Base-by-base conservation (phyloP, 1,140 invertebrate species). In the Cheumatopsyche charites region DNA sequence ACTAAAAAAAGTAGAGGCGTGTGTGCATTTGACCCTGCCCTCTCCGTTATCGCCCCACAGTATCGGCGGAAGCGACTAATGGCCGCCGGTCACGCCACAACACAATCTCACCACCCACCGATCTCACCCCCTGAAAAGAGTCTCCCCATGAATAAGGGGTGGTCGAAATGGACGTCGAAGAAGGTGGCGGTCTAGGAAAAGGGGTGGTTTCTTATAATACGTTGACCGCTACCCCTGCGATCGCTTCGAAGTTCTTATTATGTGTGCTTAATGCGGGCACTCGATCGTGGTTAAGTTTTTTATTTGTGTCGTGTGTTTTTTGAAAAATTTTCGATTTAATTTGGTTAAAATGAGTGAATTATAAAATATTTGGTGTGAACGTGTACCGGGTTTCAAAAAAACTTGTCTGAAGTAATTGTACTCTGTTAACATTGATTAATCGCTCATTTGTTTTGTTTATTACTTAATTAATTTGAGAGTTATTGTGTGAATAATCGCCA, bases 41-140 rank as follows among this genome's bases (percentile, higher is more conserved):
- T 21, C 63, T 26, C 19, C 66, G 47, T 68, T 68, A 68, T 68
- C 66, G 66, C 12, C 47, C 41, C 47, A 19, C 47, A 7, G 47
- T 68, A 68, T 43, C 66, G 47, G 25, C 66, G 66, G 66, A 68
- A 68, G 66, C 49, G 41, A 21, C 41, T 68, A 68, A 68, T 68
- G 66, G 66, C 15, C 13, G 49, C 66, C 21, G 26, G 66, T 68
- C 66, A 68, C 66, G 66, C 66, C 66, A 68, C 66, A 68, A 19
- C 49, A 68, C 66, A 68, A 47, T 43, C 66, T 25, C 66, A 23
- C 65, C 42, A n/a, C 43, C 65, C 17, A 49, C 26, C 9, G n/a
- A n/a, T n/a, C 23, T 23, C 26, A 11, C 49, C 43, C 29, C 19
- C 49, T 19, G 49, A 9, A 36, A 36, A 21, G 23, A 23, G 23